Conservation (phyloP, 2,888 invertebrate genomes). For the Mantis religiosa region DNA sequence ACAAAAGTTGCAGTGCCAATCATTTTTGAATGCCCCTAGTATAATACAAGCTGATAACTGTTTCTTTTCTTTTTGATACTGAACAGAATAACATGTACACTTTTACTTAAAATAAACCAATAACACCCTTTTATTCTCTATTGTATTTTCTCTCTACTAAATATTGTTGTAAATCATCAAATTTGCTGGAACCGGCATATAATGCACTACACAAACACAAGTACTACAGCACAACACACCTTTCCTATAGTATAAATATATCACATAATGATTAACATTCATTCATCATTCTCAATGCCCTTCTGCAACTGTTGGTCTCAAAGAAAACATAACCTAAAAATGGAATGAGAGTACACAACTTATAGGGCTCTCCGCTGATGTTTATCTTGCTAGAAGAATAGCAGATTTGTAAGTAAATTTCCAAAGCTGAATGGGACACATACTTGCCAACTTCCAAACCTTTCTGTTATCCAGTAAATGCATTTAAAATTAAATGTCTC, state of each 20-base stretch:
- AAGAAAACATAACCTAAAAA: not conserved
- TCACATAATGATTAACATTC: not conserved
- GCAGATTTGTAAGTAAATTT: not conserved
- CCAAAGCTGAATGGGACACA: not conserved
- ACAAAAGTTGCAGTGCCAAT: too few relatives aligned
- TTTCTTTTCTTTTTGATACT: too few relatives aligned
- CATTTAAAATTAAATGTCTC: too few relatives aligned
- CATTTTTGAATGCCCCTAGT: too few relatives aligned
- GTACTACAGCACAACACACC: not conserved
- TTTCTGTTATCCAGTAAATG: too few relatives aligned
- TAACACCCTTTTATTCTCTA: not conserved
- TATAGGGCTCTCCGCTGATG: not conserved
- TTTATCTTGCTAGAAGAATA: not conserved
- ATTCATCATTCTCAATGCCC: not conserved
- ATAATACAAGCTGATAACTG: not conserved
- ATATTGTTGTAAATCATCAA: not conserved
- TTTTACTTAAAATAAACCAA: not conserved
- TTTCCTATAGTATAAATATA: constrained; percentile 1
- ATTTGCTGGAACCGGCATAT: not conserved
- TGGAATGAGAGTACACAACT: not conserved
- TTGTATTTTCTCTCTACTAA: too few relatives aligned
- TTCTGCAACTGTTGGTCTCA: not conserved
- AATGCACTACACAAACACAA: not conserved
- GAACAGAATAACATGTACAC: not conserved
- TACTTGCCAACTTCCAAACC: too few relatives aligned